Conservation (phyloP, 2,888 invertebrate species). For the Xestia sexstrigata region DNA sequence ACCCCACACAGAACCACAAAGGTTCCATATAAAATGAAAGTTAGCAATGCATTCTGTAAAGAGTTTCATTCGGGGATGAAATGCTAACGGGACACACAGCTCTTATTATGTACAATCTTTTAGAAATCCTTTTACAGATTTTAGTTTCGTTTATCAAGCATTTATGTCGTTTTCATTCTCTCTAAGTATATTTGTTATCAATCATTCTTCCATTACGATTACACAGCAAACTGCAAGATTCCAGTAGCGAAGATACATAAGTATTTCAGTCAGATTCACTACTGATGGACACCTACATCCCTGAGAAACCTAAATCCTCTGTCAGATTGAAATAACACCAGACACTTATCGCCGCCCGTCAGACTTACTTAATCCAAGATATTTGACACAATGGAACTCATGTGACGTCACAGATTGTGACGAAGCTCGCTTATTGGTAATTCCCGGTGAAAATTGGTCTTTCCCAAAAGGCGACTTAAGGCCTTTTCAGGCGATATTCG, state of each 20-base stretch:
- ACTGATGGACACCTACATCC: not conserved
- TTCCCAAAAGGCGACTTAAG: slow-evolving; percentile 35
- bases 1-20: too few relatives aligned
- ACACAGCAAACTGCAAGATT: not conserved
- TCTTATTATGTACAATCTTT: not conserved
- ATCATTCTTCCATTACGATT: not conserved
- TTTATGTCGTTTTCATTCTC: not conserved
- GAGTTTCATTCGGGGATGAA: not conserved
- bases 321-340: slow-evolving; percentile 34
- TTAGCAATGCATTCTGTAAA: not conserved
- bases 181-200: not conserved
- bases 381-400: slow-evolving; percentile 12
- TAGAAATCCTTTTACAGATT: not conserved
- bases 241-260: slow-evolving; percentile 1
- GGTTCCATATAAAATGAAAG: not conserved
- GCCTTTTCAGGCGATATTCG: slow-evolving; percentile 30
- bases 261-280: not conserved
- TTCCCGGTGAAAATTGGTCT: slow-evolving; percentile 22
- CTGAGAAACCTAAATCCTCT: slow-evolving; percentile 17
- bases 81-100: not conserved
- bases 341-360: slow-evolving; percentile 10
- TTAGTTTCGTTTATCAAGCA: not conserved
- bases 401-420: slow-evolving; percentile 13
- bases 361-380: slow-evolving; percentile 24
- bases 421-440: not conserved